Evolutionary conservation across 2,797 vertebrate species (phyloP).

Genomic region (Sebastes kiyomatsui): DNA sequence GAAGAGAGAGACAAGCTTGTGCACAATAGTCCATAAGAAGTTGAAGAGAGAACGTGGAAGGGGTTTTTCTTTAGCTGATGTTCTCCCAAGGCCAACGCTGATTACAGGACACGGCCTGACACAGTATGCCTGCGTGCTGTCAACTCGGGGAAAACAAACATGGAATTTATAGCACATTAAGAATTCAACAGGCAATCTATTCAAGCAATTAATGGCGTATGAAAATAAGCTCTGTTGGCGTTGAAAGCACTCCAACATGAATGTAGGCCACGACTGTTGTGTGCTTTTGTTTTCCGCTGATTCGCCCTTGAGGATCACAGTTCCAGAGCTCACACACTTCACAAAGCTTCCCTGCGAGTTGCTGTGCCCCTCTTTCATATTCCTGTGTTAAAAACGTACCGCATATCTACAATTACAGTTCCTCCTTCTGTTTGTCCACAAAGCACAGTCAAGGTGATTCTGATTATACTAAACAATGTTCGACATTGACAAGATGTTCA

Average conservation of each 20-base stretch:
- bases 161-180: conserved; percentile 85
- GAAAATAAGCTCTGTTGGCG: conserved; percentile 83
- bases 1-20: conserved; percentile 28
- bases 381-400: conserved; percentile 50
- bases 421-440: conserved; percentile 68
- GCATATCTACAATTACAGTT: conserved; percentile 67
- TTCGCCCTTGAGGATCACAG: conserved; percentile 81
- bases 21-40: conserved; percentile 47
- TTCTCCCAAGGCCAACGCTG: conserved; percentile 75
- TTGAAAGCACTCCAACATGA: conserved; percentile 79
- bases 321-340: conserved; percentile 69
- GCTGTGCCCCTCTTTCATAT: conserved; percentile 51
- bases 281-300: conserved; percentile 78
- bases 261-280: conserved; percentile 81
- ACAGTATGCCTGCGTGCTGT: conserved; percentile 76
- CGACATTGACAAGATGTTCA: conserved; percentile 64
- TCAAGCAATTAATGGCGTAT: conserved; percentile 86
- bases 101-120: conserved; percentile 75
- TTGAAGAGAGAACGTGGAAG: conserved; percentile 31
- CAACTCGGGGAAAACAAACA: conserved; percentile 83
- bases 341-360: conserved; percentile 72
- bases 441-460: conserved; percentile 68
- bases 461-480: conserved; percentile 70
- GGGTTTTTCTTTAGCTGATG: conserved; percentile 47
- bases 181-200: conserved; percentile 87